Evolutionary conservation across 2,797 vertebrate genomes (phyloP), one percentile per base, ranked within the genome.

Genomic region (Champsocephalus esox): DNA sequence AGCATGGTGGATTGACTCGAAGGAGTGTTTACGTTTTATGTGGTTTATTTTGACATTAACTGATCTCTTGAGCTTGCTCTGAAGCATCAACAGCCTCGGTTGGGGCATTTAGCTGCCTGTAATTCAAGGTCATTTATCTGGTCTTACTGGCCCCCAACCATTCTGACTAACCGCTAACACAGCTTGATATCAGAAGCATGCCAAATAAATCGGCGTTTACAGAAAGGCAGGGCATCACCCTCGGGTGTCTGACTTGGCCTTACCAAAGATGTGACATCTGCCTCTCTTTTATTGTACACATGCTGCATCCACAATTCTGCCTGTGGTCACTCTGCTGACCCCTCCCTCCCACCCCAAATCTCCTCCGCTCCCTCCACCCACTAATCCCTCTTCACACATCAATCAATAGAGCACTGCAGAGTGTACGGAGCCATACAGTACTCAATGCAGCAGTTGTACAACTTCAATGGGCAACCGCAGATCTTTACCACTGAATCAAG

Each of bases 351-450:
- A 51, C 45, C 70, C 65, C 49, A 67, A 71, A 21, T 80, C 82
- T 75, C 68, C 54, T 58, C 64, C 54, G 21, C 68, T 48, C 70
- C 43, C 58, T 80, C 86, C 84, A 85, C 74, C 73, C 74, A 76
- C 89, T 89, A 93, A 92, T 93, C 92, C 89, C 89, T 91, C 92
- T 87, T 90, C 90, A 89, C 92, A 90, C 88, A 90, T 89, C 91
- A 91, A 92, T 93, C 91, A 92, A 92, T 94, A 92, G 86, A 89
- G 88, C 89, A 88, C 87, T 84, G 89, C 90, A 83, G 91, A 91
- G 90, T 70, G 84, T 86, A 90, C 75, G 49, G 69, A 88, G 85
- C 89, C 90, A 83, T 89, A 88, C 88, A 87, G 82, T 83, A 77
- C 88, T 94, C 90, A 88, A 89, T 89, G 90, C 89, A 82, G 78